A percentile compares a stretch with the other conserved stretches of the same genome.
phyloP scores from a whole-genome alignment of 2,797 vertebrate species.

The Chiloscyllium punctatum region DNA sequence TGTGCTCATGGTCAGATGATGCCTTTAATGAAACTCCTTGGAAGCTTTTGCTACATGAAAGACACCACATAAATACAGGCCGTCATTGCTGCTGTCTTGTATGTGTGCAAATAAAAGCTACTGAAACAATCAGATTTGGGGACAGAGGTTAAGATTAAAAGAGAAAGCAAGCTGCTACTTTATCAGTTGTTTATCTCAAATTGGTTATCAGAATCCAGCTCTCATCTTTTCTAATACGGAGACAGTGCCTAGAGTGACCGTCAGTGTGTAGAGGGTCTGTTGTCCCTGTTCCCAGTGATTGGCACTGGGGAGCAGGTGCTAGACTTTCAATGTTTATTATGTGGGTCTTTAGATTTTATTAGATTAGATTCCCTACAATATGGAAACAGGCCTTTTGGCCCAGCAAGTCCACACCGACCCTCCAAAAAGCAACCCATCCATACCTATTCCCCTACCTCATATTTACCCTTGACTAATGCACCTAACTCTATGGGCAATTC shows the following conservation, averaged over 20 bases:
- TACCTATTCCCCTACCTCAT: no score
- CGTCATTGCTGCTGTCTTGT: neutral
- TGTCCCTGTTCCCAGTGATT: neutral
- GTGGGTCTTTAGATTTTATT: no score
- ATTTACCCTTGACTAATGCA: no score
- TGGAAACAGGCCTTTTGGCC: no score
- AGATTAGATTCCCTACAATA: no score
- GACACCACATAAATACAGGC: neutral
- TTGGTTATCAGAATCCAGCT: neutral
- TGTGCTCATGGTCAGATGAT: neutral
- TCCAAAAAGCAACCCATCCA: no score
- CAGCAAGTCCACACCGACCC: no score
- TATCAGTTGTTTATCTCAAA: no score
- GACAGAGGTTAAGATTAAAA: neutral
- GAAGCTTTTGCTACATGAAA: neutral
- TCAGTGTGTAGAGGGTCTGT: neutral
- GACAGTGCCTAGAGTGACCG: neutral
- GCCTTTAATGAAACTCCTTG: neutral
- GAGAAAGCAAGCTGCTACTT: neutral
- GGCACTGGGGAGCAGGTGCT: neutral
- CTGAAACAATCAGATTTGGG: neutral
- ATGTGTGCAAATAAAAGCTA: neutral
- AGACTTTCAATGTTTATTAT: neutral
- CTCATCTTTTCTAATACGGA: neutral
- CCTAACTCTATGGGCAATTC: no score